phyloP scores from a whole-genome alignment of 2,797 vertebrate genomes.

The Neostethus bicornis region DNA sequence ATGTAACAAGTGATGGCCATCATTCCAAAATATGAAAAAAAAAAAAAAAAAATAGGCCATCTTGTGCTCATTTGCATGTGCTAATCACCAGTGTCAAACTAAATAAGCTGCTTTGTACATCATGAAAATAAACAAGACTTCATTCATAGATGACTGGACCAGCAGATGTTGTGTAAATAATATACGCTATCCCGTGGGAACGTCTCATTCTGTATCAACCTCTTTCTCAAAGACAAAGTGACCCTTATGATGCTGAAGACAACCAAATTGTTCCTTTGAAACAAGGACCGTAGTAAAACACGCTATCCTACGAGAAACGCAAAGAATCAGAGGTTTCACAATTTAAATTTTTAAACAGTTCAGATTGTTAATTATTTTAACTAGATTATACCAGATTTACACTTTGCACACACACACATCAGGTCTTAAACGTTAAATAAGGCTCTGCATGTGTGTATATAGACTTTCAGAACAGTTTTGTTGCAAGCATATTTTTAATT shows the following conservation, averaged over 20 bases:
- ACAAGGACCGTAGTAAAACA: background rate
- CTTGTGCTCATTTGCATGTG: slow-evolving; percentile 34
- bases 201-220: slow-evolving; percentile 40
- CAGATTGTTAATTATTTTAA: background rate
- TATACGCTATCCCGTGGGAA: slow-evolving; percentile 54
- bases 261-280: slow-evolving; percentile 16
- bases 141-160: slow-evolving; percentile 58
- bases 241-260: slow-evolving; percentile 30
- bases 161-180: slow-evolving; percentile 72
- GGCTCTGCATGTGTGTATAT: slow-evolving; percentile 9
- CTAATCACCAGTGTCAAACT: slow-evolving; percentile 33
- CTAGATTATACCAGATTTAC: background rate
- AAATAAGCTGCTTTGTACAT: slow-evolving; percentile 60
- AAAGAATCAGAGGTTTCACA: background rate
- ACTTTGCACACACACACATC: background rate
- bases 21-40: slow-evolving; percentile 10
- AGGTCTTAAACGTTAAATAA: background rate
- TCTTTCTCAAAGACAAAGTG: slow-evolving; percentile 35
- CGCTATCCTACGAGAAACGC: slow-evolving; percentile 6
- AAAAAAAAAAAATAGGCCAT: slow-evolving; percentile 1
- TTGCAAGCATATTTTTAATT: background rate
- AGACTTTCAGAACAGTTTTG: slow-evolving; percentile 3
- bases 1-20: slow-evolving; percentile 3
- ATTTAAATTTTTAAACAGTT: slow-evolving; percentile 7
- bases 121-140: slow-evolving; percentile 60